Evolutionary conservation across 1,140 invertebrate genomes (phyloP).

Genomic region (Lordiphosa clarofinis): DNA sequence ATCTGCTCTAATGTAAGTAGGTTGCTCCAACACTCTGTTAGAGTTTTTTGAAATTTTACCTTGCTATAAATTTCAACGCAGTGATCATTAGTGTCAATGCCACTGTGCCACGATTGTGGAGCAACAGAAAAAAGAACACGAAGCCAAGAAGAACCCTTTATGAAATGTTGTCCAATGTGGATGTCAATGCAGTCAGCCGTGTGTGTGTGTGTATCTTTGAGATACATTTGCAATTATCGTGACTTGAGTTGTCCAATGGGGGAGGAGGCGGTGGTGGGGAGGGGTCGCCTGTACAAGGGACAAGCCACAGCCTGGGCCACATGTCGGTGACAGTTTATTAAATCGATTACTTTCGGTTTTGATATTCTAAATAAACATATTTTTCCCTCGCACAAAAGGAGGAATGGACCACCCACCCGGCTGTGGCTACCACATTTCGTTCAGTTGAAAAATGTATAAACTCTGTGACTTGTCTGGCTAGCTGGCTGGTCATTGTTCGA

Average conservation of each 20-base stretch:
- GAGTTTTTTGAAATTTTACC: too few relatives aligned
- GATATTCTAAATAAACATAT: constrained; percentile 79
- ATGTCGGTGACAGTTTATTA: constrained; percentile 79
- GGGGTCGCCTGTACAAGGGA: constrained; percentile 12
- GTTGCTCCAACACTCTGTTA: too few relatives aligned
- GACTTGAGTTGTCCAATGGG: constrained; percentile 58
- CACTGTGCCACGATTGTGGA: constrained; percentile 10
- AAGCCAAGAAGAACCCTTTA: constrained; percentile 52
- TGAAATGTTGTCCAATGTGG: constrained; percentile 58
- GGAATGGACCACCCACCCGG: constrained; percentile 41
- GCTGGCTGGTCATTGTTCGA: not conserved
- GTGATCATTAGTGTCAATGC: not conserved
- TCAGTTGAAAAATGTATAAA: constrained; percentile 35
- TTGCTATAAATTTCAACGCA: too few relatives aligned
- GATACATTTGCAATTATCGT: constrained; percentile 78
- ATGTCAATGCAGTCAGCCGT: constrained; percentile 56
- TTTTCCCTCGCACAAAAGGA: constrained; percentile 26
- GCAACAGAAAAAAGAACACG: constrained; percentile 15
- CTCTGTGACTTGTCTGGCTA: constrained; percentile 13
- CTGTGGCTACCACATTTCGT: constrained; percentile 9
- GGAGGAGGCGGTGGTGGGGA: constrained; percentile 12
- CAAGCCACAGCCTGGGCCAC: constrained; percentile 43
- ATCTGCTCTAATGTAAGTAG: too few relatives aligned
- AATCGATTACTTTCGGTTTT: constrained; percentile 79
- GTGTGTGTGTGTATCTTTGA: constrained; percentile 59